Evolutionary conservation across 2,113 vertebrate species (phyloP), one percentile per base, ranked within the genome.

Genomic region (Notiomystis cincta): DNA sequence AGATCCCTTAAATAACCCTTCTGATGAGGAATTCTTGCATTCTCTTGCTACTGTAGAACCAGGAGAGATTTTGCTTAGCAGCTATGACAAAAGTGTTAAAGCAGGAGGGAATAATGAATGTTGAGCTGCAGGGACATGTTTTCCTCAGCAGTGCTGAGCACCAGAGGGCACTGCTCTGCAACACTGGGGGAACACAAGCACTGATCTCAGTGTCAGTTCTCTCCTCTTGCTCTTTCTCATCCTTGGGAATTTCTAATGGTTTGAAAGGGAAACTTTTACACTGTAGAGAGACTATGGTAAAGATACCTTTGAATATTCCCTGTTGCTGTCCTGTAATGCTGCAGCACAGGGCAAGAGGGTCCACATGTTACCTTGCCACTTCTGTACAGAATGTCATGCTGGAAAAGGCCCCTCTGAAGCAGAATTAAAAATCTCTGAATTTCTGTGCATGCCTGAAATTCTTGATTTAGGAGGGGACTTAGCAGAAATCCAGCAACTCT

Each of bases 151-250:
- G 48, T 70, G 79, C 83, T 56, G 77, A 88, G 89, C 96, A 84
- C 42, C 73, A 97, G 89, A 96, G 93, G 96, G 93, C 79, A 79
- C 70, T 97, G 85, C 76, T 93, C 30, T 93, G 79, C 94, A 84
- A 65, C 84, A 38, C 69, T 45, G 1, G 2, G 53, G 62, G 82
- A 81, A 16, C 75, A 27, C 38, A 5, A 56, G 38, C 53, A 31
- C 6, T 18, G 25, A 30, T 31, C 9, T 61, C 14, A 12, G 40
- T 23, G 6, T 18, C 48, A 25, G 10, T 22, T 67, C 38, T 64
- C 31, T 86, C 20, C 6, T 78, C 44, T 51, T 80, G 22, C 15
- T 87, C 42, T 24, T 78, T 44, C 27, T 78, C 51, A 3, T 13
- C 48, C 15, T 11, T 71, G 65, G 22, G 27, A 50, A 33, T 64